A percentile compares a stretch with the other conserved stretches of the same genome.
Evolutionary conservation across 2,888 invertebrate species (phyloP).

Genomic region (Leptopilina myrica): DNA sequence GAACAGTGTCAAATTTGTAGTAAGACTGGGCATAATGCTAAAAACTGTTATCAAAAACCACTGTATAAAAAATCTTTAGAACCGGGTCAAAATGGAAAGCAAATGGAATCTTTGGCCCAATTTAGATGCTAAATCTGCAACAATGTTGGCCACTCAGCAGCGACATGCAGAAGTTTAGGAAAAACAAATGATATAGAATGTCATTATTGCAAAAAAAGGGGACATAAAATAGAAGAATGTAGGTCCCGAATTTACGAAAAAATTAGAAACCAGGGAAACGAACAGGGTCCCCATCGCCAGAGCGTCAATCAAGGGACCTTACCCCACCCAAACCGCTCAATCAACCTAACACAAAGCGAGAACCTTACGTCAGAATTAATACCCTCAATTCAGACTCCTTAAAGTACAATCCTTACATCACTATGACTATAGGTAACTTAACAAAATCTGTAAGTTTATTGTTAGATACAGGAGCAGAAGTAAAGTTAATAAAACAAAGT

Average conservation of each 20-base stretch:
- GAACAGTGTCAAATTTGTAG: background rate
- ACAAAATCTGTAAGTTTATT: background rate
- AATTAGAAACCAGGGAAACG: constrained; percentile 23
- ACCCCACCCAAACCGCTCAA: background rate
- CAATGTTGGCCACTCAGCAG: background rate
- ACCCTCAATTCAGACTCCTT: background rate
- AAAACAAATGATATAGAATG: background rate
- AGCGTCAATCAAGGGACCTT: background rate
- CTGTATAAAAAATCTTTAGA: no score
- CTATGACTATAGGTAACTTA: background rate
- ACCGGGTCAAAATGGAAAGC: no score
- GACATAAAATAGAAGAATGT: constrained; percentile 10
- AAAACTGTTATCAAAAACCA: background rate
- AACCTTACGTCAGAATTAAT: background rate
- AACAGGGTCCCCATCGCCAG: background rate
- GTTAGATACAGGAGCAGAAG: background rate
- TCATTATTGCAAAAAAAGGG: constrained; percentile 24
- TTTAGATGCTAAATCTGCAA: background rate
- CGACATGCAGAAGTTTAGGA: background rate
- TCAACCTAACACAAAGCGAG: background rate
- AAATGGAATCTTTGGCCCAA: background rate
- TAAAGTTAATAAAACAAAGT: background rate
- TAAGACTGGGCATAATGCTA: background rate
- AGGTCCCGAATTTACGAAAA: background rate
- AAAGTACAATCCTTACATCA: background rate